Evolutionary conservation across 2,797 vertebrate species (phyloP), one percentile per base, ranked within the genome.

Genomic region (Brachymystax lenok): DNA sequence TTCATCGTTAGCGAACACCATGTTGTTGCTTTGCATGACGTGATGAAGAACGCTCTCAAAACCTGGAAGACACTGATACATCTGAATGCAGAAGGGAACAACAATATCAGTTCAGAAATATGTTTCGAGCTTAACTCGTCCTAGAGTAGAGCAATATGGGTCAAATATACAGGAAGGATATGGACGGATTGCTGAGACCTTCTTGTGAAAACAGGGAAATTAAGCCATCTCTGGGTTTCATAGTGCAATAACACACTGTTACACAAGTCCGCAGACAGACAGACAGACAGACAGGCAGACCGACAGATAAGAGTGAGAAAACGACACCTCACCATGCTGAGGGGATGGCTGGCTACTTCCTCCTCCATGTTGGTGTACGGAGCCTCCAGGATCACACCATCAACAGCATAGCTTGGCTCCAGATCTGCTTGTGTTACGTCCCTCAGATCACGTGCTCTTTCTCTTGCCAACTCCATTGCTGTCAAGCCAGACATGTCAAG

Each of bases 301-400:
- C 6, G 33, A 6, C 35, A 4, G 33, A 35, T 5, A 35, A 7
- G 35, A 40, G 35, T 40, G 35, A 7, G 35, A 7, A 6, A 6
- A 6, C 24, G 19, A 24, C 24, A 61, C 7, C 90, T 85, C 83
- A 96, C 96, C 92, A 86, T 88, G 17, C 89, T 63, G 4, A 96
- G 0, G 0, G 80, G 90, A 76, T 95, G 82, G 69, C 74, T 77
- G 35, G 71, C 76, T 0, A 84, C 90, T 0, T 88, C 93, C 0
- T 95, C 92, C 28, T 92, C 89, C 0, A 97, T 90, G 76, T 82
- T 95, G 52, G 95, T 96, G 90, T 92, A 97, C 0, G 96, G 83
- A 1, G 92, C 88, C 79, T 97, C 94, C 24, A 97, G 90, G 13
- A 97, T 75, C 0, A 97, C 6, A 0, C 93, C 95, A 12, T 95